Base-by-base conservation (phyloP, 2,113 vertebrate genomes). In the Psilopogon haemacephalus region DNA sequence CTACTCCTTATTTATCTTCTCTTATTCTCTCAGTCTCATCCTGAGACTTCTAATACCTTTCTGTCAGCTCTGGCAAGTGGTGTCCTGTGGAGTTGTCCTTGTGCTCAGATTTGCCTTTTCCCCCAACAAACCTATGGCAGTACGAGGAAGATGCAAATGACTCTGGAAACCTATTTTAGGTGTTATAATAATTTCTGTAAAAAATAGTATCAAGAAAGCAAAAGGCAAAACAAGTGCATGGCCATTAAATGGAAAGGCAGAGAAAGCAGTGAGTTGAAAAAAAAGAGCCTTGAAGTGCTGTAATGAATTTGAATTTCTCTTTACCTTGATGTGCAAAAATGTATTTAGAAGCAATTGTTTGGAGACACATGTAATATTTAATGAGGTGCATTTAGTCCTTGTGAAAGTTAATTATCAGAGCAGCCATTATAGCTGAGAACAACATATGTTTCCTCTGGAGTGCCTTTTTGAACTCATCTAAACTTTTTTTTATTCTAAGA, bases 331-430 rank as follows among this genome's bases (percentile, higher is more conserved):
- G 12, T 68, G 60, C 46, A 80, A 80, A 75, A 77, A 44, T 60
- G 42, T 76, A 75, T 85, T 86, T 82, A 63, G 76, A 89, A 94
- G 14, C 26, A 87, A 79, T 20, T 77, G 48, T 83, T 86, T 65
- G 56, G 73, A 89, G 89, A 77, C 79, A 30, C 24, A 23, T 80
- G 68, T 48, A 87, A 60, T 79, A 73, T 77, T 89, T 84, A 95
- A 94, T 83, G 30, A 64, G 86, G 42, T 23, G 27, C 33, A 23
- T 78, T 70, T 86, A 79, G 75, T 86, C 72, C 88, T 89, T 90
- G 35, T 87, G 90, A 68, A 82, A 90, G 87, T 94, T 89, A 89
- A 96, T 93, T 90, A 85, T 75, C 56, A 88, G 62, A 95, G 55
- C 70, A 80, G 64, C 77, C 40, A 62, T 82, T 95, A 63, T 11